Evolutionary conservation across 2,888 invertebrate genomes (phyloP).

Genomic region (Synanthedon formicaeformis): DNA sequence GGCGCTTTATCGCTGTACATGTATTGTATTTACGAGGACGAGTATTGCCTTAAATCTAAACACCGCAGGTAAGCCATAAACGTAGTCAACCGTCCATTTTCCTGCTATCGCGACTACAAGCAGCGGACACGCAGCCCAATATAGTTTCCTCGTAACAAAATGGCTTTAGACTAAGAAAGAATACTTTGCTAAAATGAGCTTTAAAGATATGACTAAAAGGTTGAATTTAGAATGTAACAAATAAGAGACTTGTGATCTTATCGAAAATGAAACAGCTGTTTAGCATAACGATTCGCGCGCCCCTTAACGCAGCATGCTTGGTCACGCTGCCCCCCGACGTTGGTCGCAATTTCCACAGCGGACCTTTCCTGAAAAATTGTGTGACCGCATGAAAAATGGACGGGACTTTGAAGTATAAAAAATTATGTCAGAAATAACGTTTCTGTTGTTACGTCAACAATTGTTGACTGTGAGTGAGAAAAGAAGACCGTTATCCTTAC

Average conservation of each 20-base stretch:
- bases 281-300: conserved; percentile 65
- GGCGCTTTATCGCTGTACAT: conserved; percentile 48
- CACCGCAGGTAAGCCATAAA: conserved; percentile 60
- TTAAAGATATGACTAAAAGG: conserved; percentile 5
- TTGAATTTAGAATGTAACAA: conserved; percentile 9
- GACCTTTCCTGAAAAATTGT: conserved; percentile 51
- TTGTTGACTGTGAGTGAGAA: no score
- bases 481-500: no score
- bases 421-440: background rate
- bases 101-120: conserved; percentile 58
- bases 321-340: conserved; percentile 63
- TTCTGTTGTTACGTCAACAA: background rate
- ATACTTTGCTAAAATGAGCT: background rate
- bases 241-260: conserved; percentile 7
- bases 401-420: conserved; percentile 3
- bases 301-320: conserved; percentile 69
- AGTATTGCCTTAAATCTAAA: conserved; percentile 53
- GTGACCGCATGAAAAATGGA: conserved; percentile 6
- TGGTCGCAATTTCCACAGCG: conserved; percentile 61
- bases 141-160: conserved; percentile 10
- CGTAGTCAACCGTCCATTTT: conserved; percentile 69
- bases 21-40: conserved; percentile 48
- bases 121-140: conserved; percentile 53
- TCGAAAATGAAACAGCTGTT: conserved; percentile 22
- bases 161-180: conserved; percentile 11